Conservation (phyloP, 53 echinoderm and acorn worm genomes). For the Luidia sarsii region DNA sequence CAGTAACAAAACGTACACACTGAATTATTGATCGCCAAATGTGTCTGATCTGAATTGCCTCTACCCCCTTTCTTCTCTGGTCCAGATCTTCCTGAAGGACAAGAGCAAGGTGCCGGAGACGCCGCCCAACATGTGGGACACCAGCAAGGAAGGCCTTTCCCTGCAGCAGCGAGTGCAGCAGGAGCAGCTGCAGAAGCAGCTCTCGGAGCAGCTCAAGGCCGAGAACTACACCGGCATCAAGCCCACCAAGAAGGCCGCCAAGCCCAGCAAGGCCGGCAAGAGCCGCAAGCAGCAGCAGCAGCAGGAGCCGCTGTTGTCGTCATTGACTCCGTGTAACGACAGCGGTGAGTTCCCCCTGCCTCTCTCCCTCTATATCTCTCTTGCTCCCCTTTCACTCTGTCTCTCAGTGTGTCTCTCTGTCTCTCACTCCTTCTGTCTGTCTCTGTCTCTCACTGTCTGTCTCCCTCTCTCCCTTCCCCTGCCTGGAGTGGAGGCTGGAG, state of each 20-base stretch:
- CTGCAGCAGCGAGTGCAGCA: slow-evolving; percentile 4
- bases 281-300: neutral
- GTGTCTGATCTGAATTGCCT: too few relatives aligned
- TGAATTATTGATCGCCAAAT: too few relatives aligned
- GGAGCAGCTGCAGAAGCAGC: slow-evolving; percentile 60
- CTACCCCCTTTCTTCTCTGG: neutral
- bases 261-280: slow-evolving; percentile 6
- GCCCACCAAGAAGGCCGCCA: neutral
- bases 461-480: too few relatives aligned
- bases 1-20: too few relatives aligned
- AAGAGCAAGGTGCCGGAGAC: slow-evolving; percentile 31
- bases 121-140: neutral
- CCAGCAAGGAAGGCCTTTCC: neutral
- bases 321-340: neutral
- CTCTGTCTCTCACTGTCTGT: neutral
- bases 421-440: too few relatives aligned
- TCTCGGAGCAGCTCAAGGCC: slow-evolving; percentile 79
- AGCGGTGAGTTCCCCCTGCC: neutral
- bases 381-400: too few relatives aligned
- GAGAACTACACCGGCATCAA: slow-evolving; percentile 58
- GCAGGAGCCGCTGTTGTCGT: too few relatives aligned
- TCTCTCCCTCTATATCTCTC: neutral
- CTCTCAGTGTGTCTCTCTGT: neutral
- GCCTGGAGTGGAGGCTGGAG: too few relatives aligned
- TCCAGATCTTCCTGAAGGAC: slow-evolving; percentile 82